Evolutionary conservation across 2,797 vertebrate species (phyloP), one percentile per base, ranked within the genome.

Genomic region (Galaxias olidus): DNA sequence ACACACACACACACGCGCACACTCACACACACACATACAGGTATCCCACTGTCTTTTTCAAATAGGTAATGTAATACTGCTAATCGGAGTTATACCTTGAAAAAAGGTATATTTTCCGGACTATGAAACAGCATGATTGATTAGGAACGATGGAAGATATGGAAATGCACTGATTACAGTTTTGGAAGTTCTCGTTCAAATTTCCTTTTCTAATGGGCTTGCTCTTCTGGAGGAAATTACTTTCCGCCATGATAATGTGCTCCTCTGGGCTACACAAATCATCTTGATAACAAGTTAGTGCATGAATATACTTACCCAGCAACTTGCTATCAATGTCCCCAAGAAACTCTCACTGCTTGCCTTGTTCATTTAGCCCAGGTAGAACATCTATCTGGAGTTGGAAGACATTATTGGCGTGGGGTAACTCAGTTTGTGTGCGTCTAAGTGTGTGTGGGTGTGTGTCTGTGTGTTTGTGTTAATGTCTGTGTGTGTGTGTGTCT

Each of bases 161-260:
- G 72, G 69, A 72, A 65, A 79, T 77, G 43, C 65, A 69, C 73
- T 75, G 74, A 63, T 61, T 56, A 40, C 56, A 61, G 61, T 58
- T 51, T 18, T 52, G 17, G 10, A 15, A 10, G 10, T 18, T 52
- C 50, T 51, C 44, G 48, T 55, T 68, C 15, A 45, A 78, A 82
- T 74, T 61, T 56, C 68, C 70, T 50, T 7, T 59, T 45, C 48
- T 79, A 78, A 74, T 74, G 59, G 75, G 57, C 20, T 45, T 15
- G 20, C 54, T 66, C 71, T 68, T 45, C 5, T 14, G 42, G 67
- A 83, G 84, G 75, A 86, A 86, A 84, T 84, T 77, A 61, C 73
- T 81, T 81, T 78, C 52, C 46, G 70, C 69, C 17, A 56, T 61
- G 65, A 75, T 68, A 64, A 61, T 19, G 19, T 58, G 47, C 56